phyloP scores from a whole-genome alignment of 2,797 vertebrate species.

The Paramormyrops hopkinsi region DNA sequence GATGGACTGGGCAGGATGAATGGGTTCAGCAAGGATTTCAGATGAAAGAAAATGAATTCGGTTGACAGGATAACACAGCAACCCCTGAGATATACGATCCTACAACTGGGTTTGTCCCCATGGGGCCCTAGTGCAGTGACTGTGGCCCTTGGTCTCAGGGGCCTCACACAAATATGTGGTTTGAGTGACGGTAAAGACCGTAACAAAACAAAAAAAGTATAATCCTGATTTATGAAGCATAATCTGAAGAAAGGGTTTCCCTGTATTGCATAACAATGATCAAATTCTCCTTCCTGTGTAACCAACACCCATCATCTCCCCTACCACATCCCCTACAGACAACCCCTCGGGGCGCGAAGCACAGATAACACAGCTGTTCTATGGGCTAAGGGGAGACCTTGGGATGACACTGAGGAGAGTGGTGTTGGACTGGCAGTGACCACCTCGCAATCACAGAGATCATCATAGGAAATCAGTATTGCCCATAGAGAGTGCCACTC shows the following conservation, averaged over 20 bases:
- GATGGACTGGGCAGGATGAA: background rate
- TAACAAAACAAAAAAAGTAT: background rate
- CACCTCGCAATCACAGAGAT: conserved; percentile 26
- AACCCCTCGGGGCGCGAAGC: background rate
- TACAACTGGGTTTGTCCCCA: background rate
- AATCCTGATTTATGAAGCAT: background rate
- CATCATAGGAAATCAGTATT: conserved; percentile 23
- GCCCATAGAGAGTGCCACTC: background rate
- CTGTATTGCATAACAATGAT: background rate
- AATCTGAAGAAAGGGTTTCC: background rate
- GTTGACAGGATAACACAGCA: background rate
- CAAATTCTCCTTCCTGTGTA: background rate
- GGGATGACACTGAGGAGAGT: conserved; percentile 37
- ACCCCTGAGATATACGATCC: background rate
- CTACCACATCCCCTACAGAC: background rate
- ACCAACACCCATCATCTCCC: background rate
- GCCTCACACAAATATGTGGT: background rate
- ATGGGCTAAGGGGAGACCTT: conserved; percentile 31
- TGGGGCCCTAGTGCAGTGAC: background rate
- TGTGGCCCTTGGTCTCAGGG: background rate
- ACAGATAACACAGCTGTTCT: conserved; percentile 19
- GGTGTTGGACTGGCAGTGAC: conserved; percentile 13
- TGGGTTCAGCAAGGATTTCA: background rate
- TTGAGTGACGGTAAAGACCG: background rate
- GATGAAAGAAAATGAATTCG: background rate